Evolutionary conservation across 1,140 invertebrate genomes (phyloP).

Genomic region (Orchestia grillus): DNA sequence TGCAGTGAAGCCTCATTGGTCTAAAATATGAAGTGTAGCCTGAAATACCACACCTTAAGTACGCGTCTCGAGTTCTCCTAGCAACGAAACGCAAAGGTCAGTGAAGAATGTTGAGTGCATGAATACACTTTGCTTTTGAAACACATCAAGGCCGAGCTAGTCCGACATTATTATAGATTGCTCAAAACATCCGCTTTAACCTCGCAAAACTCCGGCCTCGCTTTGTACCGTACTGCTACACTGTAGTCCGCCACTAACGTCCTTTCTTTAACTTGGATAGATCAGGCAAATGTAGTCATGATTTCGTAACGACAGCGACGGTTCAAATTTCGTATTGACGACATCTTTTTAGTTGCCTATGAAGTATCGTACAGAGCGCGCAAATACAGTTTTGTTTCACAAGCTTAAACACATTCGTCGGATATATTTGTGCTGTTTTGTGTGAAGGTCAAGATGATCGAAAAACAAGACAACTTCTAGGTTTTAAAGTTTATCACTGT

Average conservation of each 20-base stretch:
- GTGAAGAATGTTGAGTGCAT: not conserved
- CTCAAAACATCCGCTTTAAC: not conserved
- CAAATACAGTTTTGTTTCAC: too few species aligned
- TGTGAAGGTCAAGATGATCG: too few species aligned
- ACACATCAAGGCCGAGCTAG: not conserved
- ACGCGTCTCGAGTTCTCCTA: not conserved
- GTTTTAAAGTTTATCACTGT: too few species aligned
- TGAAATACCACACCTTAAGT: too few species aligned
- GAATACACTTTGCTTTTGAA: not conserved
- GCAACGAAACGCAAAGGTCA: not conserved
- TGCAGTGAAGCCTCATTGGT: not conserved
- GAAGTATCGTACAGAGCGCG: too few species aligned
- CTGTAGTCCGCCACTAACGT: too few species aligned
- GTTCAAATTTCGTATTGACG: not conserved
- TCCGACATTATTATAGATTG: not conserved
- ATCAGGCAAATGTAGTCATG: not conserved
- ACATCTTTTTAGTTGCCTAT: too few species aligned
- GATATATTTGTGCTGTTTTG: too few species aligned
- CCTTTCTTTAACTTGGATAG: too few species aligned
- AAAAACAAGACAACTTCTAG: too few species aligned
- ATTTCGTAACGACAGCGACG: not conserved
- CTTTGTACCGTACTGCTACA: not conserved
- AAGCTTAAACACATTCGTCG: too few species aligned
- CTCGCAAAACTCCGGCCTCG: not conserved
- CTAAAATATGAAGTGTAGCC: not conserved